Base-by-base conservation (phyloP, 2,888 invertebrate genomes). In the Ophonus ardosiacus region DNA sequence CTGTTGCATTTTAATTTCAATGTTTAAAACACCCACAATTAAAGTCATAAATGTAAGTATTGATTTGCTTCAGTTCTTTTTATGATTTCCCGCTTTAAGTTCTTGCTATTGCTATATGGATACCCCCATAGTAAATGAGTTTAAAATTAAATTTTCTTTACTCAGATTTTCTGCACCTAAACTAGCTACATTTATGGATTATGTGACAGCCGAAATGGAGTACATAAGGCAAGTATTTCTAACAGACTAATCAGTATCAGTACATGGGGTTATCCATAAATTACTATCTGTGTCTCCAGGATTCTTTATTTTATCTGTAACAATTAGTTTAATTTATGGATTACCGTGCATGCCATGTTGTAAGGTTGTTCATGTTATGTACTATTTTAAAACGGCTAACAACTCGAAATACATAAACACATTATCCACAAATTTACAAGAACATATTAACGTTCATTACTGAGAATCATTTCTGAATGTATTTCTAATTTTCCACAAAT, bases 121-220 rank as follows among this genome's bases (percentile, higher is more conserved):
- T 85, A 85, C 80, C 85, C 85, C 85, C 85, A 85, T 85, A 85
- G 71, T 85, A 85, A 71, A 59, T 68, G 57, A 80, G 68, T 80
- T 68, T 80, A 80, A 85, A 85, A 84, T 78, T 84, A 31, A 56
- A 61, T 79, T 78, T 76, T 80, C 65, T 85, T 38, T 85, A 80
- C 85, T 81, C 85, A 89, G 89, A 88, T 89, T 87, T 87, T 87
- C 88, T 86, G 87, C 88, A 86, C 89, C 88, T 87, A 89, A 89
- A 88, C 88, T 89, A 86, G 88, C 89, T 85, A 87, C 88, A 86
- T 89, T 89, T 88, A 88, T 89, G 88, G 89, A 88, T 86, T 88
- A 88, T 88, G 88, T 89, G 85, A 88, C 88, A 80, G 87, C 88
- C 63, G 89, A 89, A 85, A 88, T 88, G 88, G 88, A 89, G 86